Evolutionary conservation across 64 coral and sea anemone species (phyloP).

Genomic region (Dendronephthya gigantea): DNA sequence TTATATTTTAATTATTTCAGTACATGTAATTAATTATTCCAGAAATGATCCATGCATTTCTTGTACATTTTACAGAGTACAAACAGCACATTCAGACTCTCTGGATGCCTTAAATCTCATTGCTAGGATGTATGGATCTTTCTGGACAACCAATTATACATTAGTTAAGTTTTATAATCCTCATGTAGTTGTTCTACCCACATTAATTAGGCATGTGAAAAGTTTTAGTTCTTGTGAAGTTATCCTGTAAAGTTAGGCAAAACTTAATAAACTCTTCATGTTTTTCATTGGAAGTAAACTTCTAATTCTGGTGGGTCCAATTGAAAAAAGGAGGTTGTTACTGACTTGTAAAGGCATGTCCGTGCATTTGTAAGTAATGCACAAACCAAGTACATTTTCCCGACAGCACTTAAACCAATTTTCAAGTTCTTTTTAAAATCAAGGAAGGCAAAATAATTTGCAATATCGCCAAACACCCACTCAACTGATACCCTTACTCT

Average conservation of each 20-base stretch:
- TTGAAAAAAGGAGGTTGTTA: conserved; percentile 19
- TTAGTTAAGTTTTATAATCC: neutral
- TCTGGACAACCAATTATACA: no score
- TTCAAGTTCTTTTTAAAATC: no score
- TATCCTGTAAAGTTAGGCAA: conserved; percentile 40
- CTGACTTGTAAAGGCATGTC: conserved; percentile 1
- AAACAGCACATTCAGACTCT: no score
- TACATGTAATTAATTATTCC: no score
- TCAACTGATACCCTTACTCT: conserved; percentile 25
- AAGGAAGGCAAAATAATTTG: conserved; percentile 22
- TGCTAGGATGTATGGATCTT: no score
- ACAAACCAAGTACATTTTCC: no score
- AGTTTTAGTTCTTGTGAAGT: conserved; percentile 32
- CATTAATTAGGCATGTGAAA: conserved; percentile 13
- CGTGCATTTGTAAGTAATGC: conserved; percentile 8
- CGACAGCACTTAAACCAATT: no score
- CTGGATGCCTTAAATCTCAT: no score
- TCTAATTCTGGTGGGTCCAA: conserved; percentile 14
- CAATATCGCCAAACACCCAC: conserved; percentile 24
- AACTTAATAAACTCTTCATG: conserved; percentile 10
- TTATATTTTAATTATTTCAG: no score
- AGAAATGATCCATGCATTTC: no score
- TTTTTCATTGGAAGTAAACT: conserved; percentile 28
- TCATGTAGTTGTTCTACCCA: neutral
- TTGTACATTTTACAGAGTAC: no score